Conservation (phyloP, 2,113 vertebrate genomes). For the Amphiprion ocellaris region DNA sequence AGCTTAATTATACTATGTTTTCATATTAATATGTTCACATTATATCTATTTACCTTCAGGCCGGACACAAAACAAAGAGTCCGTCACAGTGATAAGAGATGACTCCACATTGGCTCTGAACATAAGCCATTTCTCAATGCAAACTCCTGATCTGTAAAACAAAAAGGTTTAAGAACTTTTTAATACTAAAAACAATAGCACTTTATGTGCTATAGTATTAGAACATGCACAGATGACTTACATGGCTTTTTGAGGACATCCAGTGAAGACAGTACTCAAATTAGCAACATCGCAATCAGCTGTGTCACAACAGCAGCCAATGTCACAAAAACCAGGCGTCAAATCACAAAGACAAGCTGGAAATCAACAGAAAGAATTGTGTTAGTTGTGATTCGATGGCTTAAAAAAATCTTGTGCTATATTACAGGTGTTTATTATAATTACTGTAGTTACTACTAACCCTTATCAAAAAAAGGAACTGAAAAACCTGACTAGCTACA, state of each 20-base stretch:
- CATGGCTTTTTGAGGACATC: conserved; percentile 69
- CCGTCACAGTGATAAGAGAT: conserved; percentile 74
- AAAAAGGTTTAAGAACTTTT: neutral
- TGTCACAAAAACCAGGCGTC: conserved; percentile 81
- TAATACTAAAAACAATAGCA: neutral
- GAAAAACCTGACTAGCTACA: too few species aligned
- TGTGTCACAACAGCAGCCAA: conserved; percentile 85
- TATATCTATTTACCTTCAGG: conserved; percentile 65
- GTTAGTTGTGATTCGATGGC: neutral
- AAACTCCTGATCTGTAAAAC: conserved; percentile 72
- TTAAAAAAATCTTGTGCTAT: too few species aligned
- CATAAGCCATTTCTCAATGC: conserved; percentile 85
- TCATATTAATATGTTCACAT: neutral
- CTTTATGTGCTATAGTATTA: neutral
- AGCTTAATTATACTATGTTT: neutral
- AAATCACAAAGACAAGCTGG: conserved; percentile 83
- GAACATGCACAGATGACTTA: conserved; percentile 36
- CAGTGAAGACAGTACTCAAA: conserved; percentile 75
- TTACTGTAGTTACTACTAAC: too few species aligned
- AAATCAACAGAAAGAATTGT: neutral
- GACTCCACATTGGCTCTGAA: conserved; percentile 82
- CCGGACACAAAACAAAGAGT: conserved; percentile 79
- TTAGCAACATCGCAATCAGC: conserved; percentile 76
- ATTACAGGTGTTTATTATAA: too few species aligned
- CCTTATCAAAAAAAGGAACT: too few species aligned